phyloP scores from a whole-genome alignment of 2,113 vertebrate genomes.

The Eira barbara region DNA sequence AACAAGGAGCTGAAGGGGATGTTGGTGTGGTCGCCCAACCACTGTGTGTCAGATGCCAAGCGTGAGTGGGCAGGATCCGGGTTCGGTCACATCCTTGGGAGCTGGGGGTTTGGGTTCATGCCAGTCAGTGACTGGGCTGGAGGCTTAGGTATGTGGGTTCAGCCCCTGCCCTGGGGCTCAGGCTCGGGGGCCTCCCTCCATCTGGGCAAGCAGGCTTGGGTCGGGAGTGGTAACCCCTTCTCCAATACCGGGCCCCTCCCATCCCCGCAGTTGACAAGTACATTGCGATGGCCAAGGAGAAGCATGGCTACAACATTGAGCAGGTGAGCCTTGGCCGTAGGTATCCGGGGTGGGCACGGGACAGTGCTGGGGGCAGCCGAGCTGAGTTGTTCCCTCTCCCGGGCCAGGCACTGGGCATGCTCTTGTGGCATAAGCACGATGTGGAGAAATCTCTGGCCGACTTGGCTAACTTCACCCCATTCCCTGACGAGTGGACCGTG shows the following conservation, averaged over 20 bases:
- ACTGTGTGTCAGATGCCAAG: constrained; percentile 91
- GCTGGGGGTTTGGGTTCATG: background rate
- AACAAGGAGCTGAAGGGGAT: constrained; percentile 93
- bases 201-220: background rate
- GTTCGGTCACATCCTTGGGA: background rate
- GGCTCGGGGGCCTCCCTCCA: background rate
- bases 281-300: constrained; percentile 93
- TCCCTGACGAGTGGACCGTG: constrained; percentile 87
- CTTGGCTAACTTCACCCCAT: constrained; percentile 87
- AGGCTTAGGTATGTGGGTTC: background rate
- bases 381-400: background rate
- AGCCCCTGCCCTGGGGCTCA: background rate
- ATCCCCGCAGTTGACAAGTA: constrained; percentile 91
- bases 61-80: constrained; percentile 81
- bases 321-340: constrained; percentile 79
- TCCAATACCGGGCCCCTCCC: background rate
- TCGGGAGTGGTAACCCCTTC: background rate
- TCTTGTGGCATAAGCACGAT: constrained; percentile 88
- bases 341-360: rapidly evolving
- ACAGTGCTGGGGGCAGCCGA: background rate
- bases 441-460: constrained; percentile 88
- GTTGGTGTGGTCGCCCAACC: constrained; percentile 94
- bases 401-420: constrained; percentile 85
- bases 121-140: background rate
- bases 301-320: constrained; percentile 94